Conservation (phyloP, 2,113 vertebrate species). For the Bufo bufo region DNA sequence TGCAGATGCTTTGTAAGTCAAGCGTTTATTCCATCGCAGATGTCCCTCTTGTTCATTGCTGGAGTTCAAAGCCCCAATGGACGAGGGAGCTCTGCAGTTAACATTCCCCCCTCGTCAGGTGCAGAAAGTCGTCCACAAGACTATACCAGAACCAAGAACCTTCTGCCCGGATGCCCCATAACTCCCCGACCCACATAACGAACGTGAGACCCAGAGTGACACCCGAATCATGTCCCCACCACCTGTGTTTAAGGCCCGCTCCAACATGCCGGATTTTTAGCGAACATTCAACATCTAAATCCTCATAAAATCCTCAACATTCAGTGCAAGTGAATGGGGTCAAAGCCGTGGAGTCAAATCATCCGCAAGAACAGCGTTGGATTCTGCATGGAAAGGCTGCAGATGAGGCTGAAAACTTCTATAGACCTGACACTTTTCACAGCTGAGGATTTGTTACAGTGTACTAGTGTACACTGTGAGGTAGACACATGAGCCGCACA, state of each 20-base stretch:
- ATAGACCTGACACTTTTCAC: background rate
- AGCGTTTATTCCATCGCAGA: slow-evolving; percentile 81
- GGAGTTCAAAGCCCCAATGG: slow-evolving; percentile 29
- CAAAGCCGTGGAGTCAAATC: no score
- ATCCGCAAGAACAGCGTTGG: background rate
- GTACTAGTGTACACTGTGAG: background rate
- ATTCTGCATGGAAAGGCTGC: background rate
- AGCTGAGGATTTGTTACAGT: background rate
- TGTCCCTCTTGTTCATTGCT: slow-evolving; percentile 61
- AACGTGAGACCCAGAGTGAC: background rate
- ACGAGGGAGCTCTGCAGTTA: background rate
- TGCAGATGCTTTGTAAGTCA: slow-evolving; percentile 78
- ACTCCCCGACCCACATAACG: background rate
- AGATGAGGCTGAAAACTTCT: background rate
- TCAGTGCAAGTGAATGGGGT: no score
- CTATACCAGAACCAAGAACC: background rate
- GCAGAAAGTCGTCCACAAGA: background rate
- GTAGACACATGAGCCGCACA: background rate
- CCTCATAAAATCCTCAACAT: no score
- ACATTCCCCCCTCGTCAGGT: slow-evolving; percentile 9
- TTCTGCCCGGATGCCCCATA: background rate
- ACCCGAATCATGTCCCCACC: no score
- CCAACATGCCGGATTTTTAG: no score
- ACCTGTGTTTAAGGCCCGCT: no score
- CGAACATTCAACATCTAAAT: no score